phyloP scores from a whole-genome alignment of 2,888 invertebrate genomes.

The Megaustenia siamemsis region DNA sequence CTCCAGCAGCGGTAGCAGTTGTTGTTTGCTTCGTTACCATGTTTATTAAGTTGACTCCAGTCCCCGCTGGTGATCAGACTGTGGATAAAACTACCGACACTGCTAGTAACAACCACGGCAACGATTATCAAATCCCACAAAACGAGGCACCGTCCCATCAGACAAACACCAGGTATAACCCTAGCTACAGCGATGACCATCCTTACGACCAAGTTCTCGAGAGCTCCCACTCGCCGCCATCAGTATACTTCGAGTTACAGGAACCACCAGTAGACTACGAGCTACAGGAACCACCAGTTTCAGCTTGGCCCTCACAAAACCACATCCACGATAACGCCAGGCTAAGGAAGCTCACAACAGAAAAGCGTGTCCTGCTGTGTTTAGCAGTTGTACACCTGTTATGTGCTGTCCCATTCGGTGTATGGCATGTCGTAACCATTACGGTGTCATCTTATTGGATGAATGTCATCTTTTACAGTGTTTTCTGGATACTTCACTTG shows the following conservation, averaged over 20 bases:
- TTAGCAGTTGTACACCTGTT: neutral
- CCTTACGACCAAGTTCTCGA: neutral
- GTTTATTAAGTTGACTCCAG: neutral
- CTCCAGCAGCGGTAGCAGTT: neutral
- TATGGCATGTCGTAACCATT: neutral
- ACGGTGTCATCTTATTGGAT: neutral
- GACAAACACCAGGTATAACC: neutral
- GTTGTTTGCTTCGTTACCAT: neutral
- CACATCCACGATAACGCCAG: no score
- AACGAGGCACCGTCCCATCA: neutral
- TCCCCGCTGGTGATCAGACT: neutral
- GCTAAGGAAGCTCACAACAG: neutral
- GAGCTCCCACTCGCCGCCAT: neutral
- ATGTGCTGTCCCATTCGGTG: neutral
- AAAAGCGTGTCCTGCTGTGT: neutral
- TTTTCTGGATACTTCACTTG: neutral
- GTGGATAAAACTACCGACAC: neutral
- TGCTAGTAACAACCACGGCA: neutral
- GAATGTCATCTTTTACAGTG: neutral
- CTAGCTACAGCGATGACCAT: neutral
- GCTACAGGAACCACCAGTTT: neutral
- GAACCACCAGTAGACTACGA: no score
- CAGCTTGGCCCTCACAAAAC: neutral
- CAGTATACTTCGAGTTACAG: no score
- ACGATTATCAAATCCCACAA: neutral